Evolutionary conservation across 2,797 vertebrate species (phyloP).

Genomic region (Pampus argenteus): DNA sequence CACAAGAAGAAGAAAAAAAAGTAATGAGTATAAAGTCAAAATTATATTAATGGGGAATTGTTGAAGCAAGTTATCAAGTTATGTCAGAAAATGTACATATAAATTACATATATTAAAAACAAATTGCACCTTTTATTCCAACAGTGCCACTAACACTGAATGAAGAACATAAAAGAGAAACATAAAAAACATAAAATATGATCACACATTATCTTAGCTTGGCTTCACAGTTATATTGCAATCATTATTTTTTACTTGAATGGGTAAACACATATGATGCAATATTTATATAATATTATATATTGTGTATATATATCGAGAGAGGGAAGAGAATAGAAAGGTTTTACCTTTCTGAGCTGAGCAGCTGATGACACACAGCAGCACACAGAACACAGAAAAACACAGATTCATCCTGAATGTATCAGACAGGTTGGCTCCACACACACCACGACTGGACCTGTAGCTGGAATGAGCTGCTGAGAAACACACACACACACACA

Average conservation of each 20-base stretch:
- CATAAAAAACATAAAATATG: background rate
- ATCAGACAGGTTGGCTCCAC: background rate
- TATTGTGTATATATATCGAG: background rate
- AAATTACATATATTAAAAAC: background rate
- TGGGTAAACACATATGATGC: background rate
- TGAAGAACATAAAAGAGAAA: background rate
- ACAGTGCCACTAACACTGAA: background rate
- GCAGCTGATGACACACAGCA: conserved; percentile 51
- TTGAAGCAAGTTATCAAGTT: too few species aligned
- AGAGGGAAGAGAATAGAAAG: background rate
- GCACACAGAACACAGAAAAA: conserved; percentile 35
- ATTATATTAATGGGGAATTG: too few species aligned
- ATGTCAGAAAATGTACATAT: background rate
- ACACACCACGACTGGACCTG: background rate
- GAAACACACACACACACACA: conserved; percentile 12
- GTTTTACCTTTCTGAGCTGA: conserved; percentile 57
- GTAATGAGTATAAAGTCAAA: too few species aligned
- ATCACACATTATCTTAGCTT: background rate
- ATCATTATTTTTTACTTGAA: background rate
- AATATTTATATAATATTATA: background rate
- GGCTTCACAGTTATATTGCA: background rate
- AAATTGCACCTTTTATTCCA: background rate
- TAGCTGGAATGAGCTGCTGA: conserved; percentile 2
- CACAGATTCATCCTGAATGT: conserved; percentile 42
- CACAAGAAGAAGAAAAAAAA: too few species aligned